These are phyloP conservation scores for Holothuria glaberrima DNA, from an alignment of 35 echinoderm and acorn worm genomes.

Conservation along the genomic window DNA sequence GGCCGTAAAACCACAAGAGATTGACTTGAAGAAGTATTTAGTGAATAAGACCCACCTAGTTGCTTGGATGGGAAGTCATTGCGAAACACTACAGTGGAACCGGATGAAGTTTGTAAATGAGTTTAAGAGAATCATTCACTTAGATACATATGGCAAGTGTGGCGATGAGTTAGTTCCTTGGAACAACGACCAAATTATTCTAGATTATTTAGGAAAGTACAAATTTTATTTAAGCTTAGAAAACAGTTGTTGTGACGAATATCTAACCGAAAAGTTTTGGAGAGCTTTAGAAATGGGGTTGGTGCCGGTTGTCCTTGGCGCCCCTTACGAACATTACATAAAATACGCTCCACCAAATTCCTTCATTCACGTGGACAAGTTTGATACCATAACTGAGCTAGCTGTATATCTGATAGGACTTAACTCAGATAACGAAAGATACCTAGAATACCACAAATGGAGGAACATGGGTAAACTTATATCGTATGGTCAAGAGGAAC, in stretches of 20 bases:
- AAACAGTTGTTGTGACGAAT: slow-evolving; percentile 87
- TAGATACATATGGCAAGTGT: slow-evolving; percentile 36
- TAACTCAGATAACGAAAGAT: slow-evolving; percentile 65
- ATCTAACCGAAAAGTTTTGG: slow-evolving; percentile 92
- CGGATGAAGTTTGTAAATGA: slow-evolving; percentile 36
- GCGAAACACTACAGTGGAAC: slow-evolving; percentile 49
- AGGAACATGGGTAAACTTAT: slow-evolving; percentile 46
- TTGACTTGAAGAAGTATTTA: slow-evolving; percentile 13
- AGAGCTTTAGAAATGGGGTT: slow-evolving; percentile 50
- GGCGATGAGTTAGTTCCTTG: slow-evolving; percentile 5
- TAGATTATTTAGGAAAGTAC: slow-evolving; percentile 40
- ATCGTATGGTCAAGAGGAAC: slow-evolving; percentile 51
- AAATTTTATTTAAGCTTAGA: slow-evolving; percentile 90
- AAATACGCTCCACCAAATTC: slow-evolving; percentile 76
- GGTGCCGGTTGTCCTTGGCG: slow-evolving; percentile 85
- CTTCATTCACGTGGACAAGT: slow-evolving; percentile 87
- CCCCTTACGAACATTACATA: slow-evolving; percentile 63
- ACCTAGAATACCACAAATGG: slow-evolving; percentile 81
- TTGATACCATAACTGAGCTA: slow-evolving; percentile 55
- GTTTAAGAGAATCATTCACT: neutral
- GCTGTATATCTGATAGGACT: slow-evolving; percentile 69
- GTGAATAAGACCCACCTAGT: slow-evolving; percentile 29
- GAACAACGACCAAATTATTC: slow-evolving; percentile 41
- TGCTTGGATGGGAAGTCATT: slow-evolving; percentile 56
- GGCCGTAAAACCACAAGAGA: neutral